These are phyloP conservation scores for Sturnira hondurensis DNA, from an alignment of 2,113 vertebrate species.

Conservation along the genomic window DNA sequence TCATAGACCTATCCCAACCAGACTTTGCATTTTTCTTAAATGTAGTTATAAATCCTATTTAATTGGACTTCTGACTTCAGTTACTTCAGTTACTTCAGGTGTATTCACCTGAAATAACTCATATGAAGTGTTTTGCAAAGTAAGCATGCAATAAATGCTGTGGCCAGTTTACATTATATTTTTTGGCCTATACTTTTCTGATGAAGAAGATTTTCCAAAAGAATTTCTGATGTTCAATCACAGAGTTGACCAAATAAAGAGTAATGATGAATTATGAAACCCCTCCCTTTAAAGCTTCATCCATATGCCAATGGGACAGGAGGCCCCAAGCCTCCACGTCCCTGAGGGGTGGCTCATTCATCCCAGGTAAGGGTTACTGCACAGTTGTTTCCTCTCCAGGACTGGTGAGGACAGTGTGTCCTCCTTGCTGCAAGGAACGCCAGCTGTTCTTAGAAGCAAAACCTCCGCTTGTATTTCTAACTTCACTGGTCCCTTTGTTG, in stretches of 20 bases:
- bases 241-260: not conserved
- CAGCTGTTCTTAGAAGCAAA: not conserved
- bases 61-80: constrained; percentile 14
- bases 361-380: not conserved
- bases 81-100: no score
- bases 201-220: not conserved
- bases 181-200: not conserved
- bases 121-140: not conserved
- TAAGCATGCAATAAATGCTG: not conserved
- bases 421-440: not conserved
- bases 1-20: not conserved
- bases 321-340: accelerated
- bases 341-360: not conserved
- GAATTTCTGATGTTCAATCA: not conserved
- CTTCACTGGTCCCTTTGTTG: not conserved
- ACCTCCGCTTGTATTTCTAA: not conserved
- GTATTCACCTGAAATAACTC: constrained; percentile 33
- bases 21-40: not conserved
- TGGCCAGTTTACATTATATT: not conserved
- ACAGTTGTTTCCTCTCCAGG: accelerated
- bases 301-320: no score
- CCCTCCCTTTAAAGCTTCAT: not conserved
- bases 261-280: not conserved
- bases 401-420: accelerated
- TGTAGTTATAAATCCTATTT: constrained; percentile 42